phyloP scores from a whole-genome alignment of 2,888 invertebrate genomes.

The Empis livida region DNA sequence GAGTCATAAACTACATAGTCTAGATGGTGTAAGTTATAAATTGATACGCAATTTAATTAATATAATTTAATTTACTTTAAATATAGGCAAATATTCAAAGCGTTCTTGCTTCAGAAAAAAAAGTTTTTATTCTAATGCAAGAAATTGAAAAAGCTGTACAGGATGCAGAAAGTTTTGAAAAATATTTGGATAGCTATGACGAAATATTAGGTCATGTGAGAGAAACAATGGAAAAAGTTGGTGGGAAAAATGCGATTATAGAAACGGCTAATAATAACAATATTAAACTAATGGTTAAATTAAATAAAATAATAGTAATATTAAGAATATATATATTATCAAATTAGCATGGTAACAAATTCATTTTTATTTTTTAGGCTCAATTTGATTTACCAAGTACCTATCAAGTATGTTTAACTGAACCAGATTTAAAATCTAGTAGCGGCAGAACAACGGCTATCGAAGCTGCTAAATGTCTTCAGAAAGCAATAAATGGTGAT shows the following conservation, averaged over 20 bases:
- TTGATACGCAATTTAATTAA: background rate
- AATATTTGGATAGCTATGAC: slow-evolving; percentile 64
- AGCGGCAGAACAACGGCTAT: slow-evolving; percentile 49
- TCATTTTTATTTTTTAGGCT: slow-evolving; percentile 33
- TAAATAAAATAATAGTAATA: slow-evolving; percentile 62
- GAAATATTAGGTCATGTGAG: slow-evolving; percentile 70
- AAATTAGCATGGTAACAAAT: background rate
- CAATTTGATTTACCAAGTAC: slow-evolving; percentile 56
- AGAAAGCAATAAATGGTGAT: slow-evolving; percentile 58
- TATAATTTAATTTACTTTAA: background rate
- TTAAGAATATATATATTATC: background rate
- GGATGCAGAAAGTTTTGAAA: slow-evolving; percentile 60
- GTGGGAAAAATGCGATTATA: slow-evolving; percentile 77
- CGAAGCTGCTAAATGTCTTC: slow-evolving; percentile 57
- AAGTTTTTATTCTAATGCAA: slow-evolving; percentile 63
- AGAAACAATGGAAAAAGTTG: slow-evolving; percentile 82
- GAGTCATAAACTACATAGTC: slow-evolving; percentile 68
- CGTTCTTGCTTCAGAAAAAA: slow-evolving; percentile 77
- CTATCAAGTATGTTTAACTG: slow-evolving; percentile 53
- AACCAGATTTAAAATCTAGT: slow-evolving; percentile 56
- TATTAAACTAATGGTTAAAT: slow-evolving; percentile 60
- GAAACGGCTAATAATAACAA: slow-evolving; percentile 79
- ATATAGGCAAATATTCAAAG: slow-evolving; percentile 71
- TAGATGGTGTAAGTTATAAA: slow-evolving; percentile 57
- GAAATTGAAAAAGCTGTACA: slow-evolving; percentile 64